Base-by-base conservation (phyloP, 1,140 invertebrate genomes). In the Solenopsis fugax region DNA sequence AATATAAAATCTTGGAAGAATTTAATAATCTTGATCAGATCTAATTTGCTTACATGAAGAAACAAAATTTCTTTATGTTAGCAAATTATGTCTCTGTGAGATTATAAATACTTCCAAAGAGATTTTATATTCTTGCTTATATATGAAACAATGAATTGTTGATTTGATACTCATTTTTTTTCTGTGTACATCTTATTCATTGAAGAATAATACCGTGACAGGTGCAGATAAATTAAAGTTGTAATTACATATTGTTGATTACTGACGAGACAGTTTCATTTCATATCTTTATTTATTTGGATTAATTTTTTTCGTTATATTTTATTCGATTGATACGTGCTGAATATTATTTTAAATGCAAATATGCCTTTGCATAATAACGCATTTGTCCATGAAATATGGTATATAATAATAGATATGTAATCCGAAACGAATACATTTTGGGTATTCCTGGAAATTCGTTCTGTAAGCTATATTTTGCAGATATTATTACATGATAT, bases 321-420 rank as follows among this genome's bases (percentile, higher is more conserved):
- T n/a, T 58, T 45, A 13, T 45, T 16, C 16, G 21, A 81, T 58
- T 71, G 34, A 80, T 80, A 29, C 7, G 34, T 54, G 6, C 21
- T 21, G 34, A 54, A 69, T 41, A 4, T 73, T 84, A 7, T 84
- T 73, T 73, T 21, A 48, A 50, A 82, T 72, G 18, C 18, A 73
- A 73, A 75, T 60, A 62, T 10, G n/a, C 3, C 4, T 50, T 73
- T 37, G 54, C 54, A 13, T 16, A 82, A 60, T 73, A 73, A 50
- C 34, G 4, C 9, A 48, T 75, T 21, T 12, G 24, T 7, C 7
- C 41, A 41, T 56, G 13, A 13, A 41, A 60, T 34, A 73, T 29
- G 45, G 13, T 41, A 75, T 41, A 60, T 48, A 54, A 84, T 75
- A 84, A 84, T 50, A 60, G 54, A 75, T 62, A 21, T 48, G 7